These are phyloP conservation scores for Mus musculus DNA, from an alignment of 2,113 vertebrate genomes.

Conservation along the genomic window GRCm39 chr8:95683501-95684000, in stretches of 20 bases:
- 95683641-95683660: too few species aligned
- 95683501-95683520: too few species aligned
- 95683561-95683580: background rate
- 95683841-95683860: too few species aligned
- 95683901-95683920: background rate
- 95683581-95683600: fast-evolving
- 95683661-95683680: too few species aligned
- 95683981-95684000: background rate
- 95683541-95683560: fast-evolving
- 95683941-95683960: background rate
- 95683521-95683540: too few species aligned
- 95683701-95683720: background rate
- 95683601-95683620: background rate
- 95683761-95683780: too few species aligned
- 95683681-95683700: too few species aligned
- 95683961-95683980: background rate
- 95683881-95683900: background rate
- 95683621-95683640: background rate
- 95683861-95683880: too few species aligned
- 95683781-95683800: too few species aligned
- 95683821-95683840: background rate
- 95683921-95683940: background rate
- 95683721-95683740: too few species aligned
- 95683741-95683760: too few species aligned
- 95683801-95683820: fast-evolving